Base-by-base conservation (phyloP, 2,113 vertebrate species). In the Apaloderma vittatum region DNA sequence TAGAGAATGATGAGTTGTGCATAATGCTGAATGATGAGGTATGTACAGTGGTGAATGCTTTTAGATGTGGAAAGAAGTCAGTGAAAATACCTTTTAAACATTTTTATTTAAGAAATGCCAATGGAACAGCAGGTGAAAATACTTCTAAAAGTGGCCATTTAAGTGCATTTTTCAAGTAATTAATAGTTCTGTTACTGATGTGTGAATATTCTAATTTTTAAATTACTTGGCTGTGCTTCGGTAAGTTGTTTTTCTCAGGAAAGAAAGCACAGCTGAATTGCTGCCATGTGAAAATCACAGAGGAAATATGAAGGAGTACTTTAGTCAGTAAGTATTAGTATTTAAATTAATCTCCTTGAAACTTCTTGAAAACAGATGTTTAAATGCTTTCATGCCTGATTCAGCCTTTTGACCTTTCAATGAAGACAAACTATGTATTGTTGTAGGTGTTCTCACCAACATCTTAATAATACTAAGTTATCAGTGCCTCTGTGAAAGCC, bases 301-400 rank as follows among this genome's bases (percentile, higher is more conserved):
- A 49, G 61, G n/a, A 83, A 90, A 49, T 68, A 82, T 23, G 55
- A 83, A 87, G 29, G 16, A 78, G 37, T 73, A 36, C 5, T 82
- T 93, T 73, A 78, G n/a, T 68, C 52, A 90, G 5, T 54, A 63
- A 55, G 65, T 29, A 73, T 72, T 73, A 68, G 36, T n/a, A 79
- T 70, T 83, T 85, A 24, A 70, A 65, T 65, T 85, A 9, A 55
- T 49, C 16, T 49, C 40, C 40, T 40, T 40, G 40, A 30, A 36
- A 52, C 12, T 79, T 45, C 51, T 70, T 74, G 72, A 93, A 90
- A 90, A 43, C 82, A 74, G 90, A 90, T 87, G 72, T 87, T 93
- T 74, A 90, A 90, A 93, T 87, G 16, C 30, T 70, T 67, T 70
- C 61, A 40, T 43, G 61, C 12, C 49, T 90, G 54, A 77, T 32